These are phyloP conservation scores for Wiebesia pumilae DNA, from an alignment of 1,140 invertebrate species.

Conservation along the genomic window DNA sequence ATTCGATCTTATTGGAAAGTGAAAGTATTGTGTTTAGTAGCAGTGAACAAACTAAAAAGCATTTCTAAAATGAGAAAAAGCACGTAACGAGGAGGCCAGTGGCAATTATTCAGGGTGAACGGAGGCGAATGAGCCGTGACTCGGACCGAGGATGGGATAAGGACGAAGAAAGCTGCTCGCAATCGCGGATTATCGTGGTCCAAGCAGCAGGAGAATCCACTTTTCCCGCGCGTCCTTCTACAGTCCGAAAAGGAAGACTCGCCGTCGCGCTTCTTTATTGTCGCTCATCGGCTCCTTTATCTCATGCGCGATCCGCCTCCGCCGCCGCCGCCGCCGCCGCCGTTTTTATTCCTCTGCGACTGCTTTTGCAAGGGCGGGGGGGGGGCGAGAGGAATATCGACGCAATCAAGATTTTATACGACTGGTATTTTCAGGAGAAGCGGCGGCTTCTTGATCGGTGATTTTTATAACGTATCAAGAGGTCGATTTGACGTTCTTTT, in stretches of 20 bases:
- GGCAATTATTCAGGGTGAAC: neutral
- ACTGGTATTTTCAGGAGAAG: neutral
- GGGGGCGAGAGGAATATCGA: neutral
- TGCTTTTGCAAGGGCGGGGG: too few species aligned
- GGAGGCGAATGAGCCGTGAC: neutral
- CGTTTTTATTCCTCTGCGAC: neutral
- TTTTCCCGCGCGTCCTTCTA: slow-evolving; percentile 13
- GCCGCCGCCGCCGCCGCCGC: slow-evolving; percentile 6
- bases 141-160: too few species aligned
- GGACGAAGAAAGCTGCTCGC: neutral
- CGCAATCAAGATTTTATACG: slow-evolving; percentile 9
- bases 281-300: slow-evolving; percentile 15
- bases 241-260: neutral
- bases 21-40: neutral
- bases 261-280: slow-evolving; percentile 3
- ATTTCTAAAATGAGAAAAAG: neutral
- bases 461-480: slow-evolving; percentile 37
- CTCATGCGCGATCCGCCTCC: neutral
- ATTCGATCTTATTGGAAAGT: neutral
- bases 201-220: neutral
- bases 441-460: neutral
- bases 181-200: neutral
- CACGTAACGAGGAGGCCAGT: neutral
- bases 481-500: slow-evolving; percentile 19
- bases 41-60: neutral